Base-by-base conservation (phyloP, 2,113 vertebrate species). In the Muntiacus reevesi region DNA sequence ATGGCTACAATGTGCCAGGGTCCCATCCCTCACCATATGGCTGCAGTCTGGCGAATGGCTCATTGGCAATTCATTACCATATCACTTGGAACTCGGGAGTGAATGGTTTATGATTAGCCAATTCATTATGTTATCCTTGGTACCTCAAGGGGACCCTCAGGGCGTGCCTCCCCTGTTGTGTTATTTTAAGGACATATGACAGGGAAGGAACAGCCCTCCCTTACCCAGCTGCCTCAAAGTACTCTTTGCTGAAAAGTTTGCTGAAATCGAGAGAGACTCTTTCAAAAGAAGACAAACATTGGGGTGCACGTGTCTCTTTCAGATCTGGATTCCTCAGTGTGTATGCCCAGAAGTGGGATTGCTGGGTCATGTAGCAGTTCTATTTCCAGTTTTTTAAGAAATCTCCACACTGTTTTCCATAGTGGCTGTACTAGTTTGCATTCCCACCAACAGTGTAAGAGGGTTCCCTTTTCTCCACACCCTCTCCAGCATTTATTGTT, bases 141-240 rank as follows among this genome's bases (percentile, higher is more conserved):
- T 97, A 93, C 95, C 96, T 95, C 94, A 79, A 95, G 97, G 91
- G 96, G 97, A 92, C 96, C 94, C 95, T 78, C 81, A 96, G 95
- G 97, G 96, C 93, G 96, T 92, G 81, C 93, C 81, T 97, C 93
- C 96, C 96, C 87, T 15, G 15, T 94, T 47, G 54, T 93, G 97
- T 98, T 98, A 98, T 98, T 98, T 97, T 97, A 98, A 98, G 98
- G 97, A 97, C 97, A 97, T 95, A 97, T 97, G 97, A 98, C 96
- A 97, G 94, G 93, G 96, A 96, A 98, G 94, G 89, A 97, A 92
- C 76, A 95, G 79, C 87, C 95, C 87, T 97, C 91, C 97, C 87
- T 97, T 96, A 62, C 76, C 79, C 97, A 97, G 98, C 94, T 98
- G 96, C 89, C 95, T 97, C 81, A 94, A 92, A 97, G 87, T 94